Percentiles rank a stretch among this genome's conserved stretches.
Evolutionary conservation across 2,797 vertebrate genomes (phyloP).

Genomic region (Phrynocephalus guinanensis): DNA sequence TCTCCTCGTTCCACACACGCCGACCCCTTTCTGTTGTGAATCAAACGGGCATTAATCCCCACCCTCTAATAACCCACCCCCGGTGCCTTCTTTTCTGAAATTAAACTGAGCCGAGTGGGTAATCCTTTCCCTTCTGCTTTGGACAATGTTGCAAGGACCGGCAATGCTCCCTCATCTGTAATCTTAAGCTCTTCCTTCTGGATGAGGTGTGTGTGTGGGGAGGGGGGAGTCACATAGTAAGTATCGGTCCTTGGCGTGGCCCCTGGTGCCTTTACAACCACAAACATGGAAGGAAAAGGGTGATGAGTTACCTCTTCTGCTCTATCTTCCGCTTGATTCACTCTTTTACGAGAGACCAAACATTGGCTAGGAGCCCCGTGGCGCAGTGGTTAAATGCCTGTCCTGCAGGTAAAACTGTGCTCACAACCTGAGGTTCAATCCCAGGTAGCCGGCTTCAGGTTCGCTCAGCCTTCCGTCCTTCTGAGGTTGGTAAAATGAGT

Average conservation of each 20-base stretch:
- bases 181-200: neutral
- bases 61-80: neutral
- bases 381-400: too few relatives aligned
- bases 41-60: slow-evolving; percentile 5
- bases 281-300: neutral
- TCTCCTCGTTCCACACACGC: neutral
- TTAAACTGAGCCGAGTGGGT: neutral
- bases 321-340: neutral
- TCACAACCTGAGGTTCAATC: too few relatives aligned
- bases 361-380: too few relatives aligned
- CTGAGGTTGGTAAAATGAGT: too few relatives aligned
- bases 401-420: too few relatives aligned
- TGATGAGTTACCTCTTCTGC: neutral
- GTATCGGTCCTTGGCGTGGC: neutral
- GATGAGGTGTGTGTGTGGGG: too few relatives aligned
- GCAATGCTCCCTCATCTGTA: neutral
- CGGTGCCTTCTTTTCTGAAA: neutral
- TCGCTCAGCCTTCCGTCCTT: too few relatives aligned
- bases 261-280: neutral
- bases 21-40: neutral
- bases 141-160: neutral
- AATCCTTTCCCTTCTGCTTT: neutral
- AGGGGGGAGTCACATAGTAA: neutral
- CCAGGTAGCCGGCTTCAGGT: too few relatives aligned
- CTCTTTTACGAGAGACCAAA: too few relatives aligned